Base-by-base conservation (phyloP, 2,888 invertebrate species). In the Myathropa florea region DNA sequence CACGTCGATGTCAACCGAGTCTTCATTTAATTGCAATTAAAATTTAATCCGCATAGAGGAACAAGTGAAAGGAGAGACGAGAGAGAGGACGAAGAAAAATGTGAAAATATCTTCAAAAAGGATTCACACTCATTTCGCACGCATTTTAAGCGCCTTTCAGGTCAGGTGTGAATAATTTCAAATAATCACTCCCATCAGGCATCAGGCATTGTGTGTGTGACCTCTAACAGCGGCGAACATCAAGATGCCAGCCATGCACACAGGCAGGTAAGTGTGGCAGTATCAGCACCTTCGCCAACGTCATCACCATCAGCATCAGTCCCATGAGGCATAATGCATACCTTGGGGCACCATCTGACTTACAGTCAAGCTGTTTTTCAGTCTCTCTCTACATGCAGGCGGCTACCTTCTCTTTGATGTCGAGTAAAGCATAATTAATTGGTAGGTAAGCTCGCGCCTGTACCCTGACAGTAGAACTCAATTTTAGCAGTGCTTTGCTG, bases 91-190 rank as follows among this genome's bases (percentile, higher is more conserved):
- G 46, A 7, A 7, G 33, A 12, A 33, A 10, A 33, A 33, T 33
- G 12, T 12, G 33, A 77, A 46, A 57, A 71, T 64, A 75, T 83
- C 78, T 83, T 86, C 86, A 86, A 79, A 86, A 86, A 83, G 83
- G 86, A 86, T 83, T 79, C 78, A 83, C 82, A 86, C 82, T 86
- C 83, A 83, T 86, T 86, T 86, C 79, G 83, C 83, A 86, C 86
- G 86, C 86, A 86, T 86, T 83, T 86, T 86, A 79, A 83, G 86
- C 86, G 83, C 83, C 86, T 86, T 83, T 86, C 86, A 86, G 86
- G 86, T 86, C 86, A 86, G 86, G 86, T 86, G 86, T 86, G 83
- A 86, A 86, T 86, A 86, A 86, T 86, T 86, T 86, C 86, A 86
- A 86, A 83, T 86, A 86, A 86, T 86, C 83, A 79, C 86, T 82